Conservation (phyloP, 2,797 vertebrate species). For the Anguilla marmorata region DNA sequence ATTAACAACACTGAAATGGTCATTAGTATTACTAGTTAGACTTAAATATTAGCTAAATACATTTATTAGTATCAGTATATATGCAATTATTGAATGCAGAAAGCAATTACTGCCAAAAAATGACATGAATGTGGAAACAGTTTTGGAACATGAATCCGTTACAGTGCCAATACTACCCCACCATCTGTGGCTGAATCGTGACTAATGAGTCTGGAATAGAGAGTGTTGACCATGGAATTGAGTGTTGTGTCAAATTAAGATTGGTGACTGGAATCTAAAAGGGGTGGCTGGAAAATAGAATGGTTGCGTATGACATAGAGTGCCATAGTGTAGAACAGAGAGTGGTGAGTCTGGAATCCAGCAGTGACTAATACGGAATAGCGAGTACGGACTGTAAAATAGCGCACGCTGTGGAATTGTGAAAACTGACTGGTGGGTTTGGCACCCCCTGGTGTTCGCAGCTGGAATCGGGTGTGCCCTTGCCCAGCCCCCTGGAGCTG, state of each 20-base stretch:
- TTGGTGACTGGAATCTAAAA: not conserved
- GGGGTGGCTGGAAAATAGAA: not conserved
- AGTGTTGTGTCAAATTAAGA: not conserved
- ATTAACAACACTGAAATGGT: not conserved
- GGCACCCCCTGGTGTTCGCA: conserved; percentile 46
- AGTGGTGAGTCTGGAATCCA: not conserved
- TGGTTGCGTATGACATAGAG: too few species aligned
- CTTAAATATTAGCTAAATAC: not conserved
- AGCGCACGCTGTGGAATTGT: not conserved
- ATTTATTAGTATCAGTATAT: not conserved
- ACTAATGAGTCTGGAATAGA: not conserved
- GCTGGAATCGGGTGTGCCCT: conserved; percentile 87
- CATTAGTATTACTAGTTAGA: not conserved
- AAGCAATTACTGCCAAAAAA: not conserved
- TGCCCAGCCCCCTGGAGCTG: conserved; percentile 94
- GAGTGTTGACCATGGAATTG: not conserved
- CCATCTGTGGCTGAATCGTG: not conserved
- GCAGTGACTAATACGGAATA: not conserved
- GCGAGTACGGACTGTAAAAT: not conserved
- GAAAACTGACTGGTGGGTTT: not conserved
- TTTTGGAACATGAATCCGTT: not conserved
- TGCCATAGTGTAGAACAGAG: not conserved
- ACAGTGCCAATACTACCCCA: not conserved
- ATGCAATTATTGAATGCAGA: not conserved
- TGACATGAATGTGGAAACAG: not conserved